These are phyloP conservation scores for Yasuhikotakia modesta DNA, from an alignment of 2,797 vertebrate genomes.

Conservation along the genomic window DNA sequence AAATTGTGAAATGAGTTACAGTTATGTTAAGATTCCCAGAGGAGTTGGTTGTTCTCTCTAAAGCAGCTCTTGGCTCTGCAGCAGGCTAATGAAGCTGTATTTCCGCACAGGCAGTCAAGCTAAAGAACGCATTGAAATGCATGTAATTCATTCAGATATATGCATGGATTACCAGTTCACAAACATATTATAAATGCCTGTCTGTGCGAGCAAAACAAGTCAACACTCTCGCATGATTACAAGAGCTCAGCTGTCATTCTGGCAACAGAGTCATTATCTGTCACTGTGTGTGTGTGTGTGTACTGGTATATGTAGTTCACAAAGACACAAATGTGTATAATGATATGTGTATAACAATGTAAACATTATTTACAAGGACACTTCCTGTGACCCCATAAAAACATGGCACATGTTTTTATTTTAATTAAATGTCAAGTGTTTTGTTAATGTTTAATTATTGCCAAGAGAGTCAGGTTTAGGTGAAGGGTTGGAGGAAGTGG, in stretches of 20 bases:
- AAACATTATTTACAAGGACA: too few relatives aligned
- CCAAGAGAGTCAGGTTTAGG: too few relatives aligned
- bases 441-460: too few relatives aligned
- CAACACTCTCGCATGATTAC: slow-evolving; percentile 24
- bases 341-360: too few relatives aligned
- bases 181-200: slow-evolving; percentile 23
- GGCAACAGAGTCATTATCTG: neutral
- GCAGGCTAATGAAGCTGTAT: slow-evolving; percentile 1
- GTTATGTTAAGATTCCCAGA: neutral
- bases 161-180: slow-evolving; percentile 1
- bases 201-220: slow-evolving; percentile 18
- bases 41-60: neutral
- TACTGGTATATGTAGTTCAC: too few relatives aligned
- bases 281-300: neutral
- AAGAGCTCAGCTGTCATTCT: slow-evolving; percentile 8
- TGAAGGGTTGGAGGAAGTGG: neutral
- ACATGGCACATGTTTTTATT: too few relatives aligned
- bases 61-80: neutral
- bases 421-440: too few relatives aligned
- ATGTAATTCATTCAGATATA: slow-evolving; percentile 30
- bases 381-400: too few relatives aligned
- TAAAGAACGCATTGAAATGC: neutral
- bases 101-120: neutral
- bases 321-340: too few relatives aligned
- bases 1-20: neutral